Base-by-base conservation (phyloP, 2,113 vertebrate species). In the Xiphophorus couchianus region DNA sequence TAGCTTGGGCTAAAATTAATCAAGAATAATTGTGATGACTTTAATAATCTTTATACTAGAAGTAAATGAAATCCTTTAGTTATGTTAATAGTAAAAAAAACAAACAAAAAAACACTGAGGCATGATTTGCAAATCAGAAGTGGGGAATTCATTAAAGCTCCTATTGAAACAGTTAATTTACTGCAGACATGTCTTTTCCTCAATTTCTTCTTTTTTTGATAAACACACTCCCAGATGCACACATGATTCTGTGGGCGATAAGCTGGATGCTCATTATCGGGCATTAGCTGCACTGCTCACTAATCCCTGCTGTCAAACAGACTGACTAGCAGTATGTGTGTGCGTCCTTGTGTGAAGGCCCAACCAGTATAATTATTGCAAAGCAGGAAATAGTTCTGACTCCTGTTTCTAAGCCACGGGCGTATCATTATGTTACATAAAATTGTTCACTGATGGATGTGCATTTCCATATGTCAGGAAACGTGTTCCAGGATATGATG, bases 301-400 rank as follows among this genome's bases (percentile, higher is more conserved):
- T 90, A 92, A 92, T 91, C 90, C 78, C 70, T 81, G 81, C 86
- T 89, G 82, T 89, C 89, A 89, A 81, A 88, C 84, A 88, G 80
- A 77, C 87, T 82, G 28, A 65, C 74, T 90, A 73, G 66, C 66
- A 33, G 62, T 84, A 48, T 66, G 42, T 44, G 71, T 42, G 61
- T 33, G 35, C 66, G 39, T 29, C n/a, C 6, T 30, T 11, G 27
- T 10, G 1, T 60, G 68, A 73, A 51, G 70, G 60, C 39, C 71
- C 35, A 71, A 84, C 61, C 72, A 77, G 77, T 88, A 64, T 91
- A 87, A 92, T 91, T 90, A 88, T 88, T 83, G 83, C 81, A 83
- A 85, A 88, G 86, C 71, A 75, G 81, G 66, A 82, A 87, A 88
- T 72, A 85, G 72, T 84, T 86, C 74, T 75, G 54, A 89, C 81